These are phyloP conservation scores for Acanthurus tractus DNA, from an alignment of 2,797 vertebrate genomes.

Conservation along the genomic window DNA sequence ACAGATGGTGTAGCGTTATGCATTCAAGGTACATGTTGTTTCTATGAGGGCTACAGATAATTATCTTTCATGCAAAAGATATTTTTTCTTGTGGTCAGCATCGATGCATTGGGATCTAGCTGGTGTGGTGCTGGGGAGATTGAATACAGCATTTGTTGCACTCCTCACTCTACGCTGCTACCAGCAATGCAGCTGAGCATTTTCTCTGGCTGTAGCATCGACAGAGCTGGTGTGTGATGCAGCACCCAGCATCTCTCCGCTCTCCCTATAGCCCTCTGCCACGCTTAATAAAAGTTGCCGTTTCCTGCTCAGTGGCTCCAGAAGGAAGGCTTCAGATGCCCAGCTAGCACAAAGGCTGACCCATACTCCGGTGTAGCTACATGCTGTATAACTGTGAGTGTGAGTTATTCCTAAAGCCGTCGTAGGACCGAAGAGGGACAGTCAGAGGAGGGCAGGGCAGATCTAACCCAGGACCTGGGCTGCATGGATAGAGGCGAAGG, in stretches of 20 bases:
- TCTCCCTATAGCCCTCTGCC: slow-evolving; percentile 73
- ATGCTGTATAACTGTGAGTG: slow-evolving; percentile 48
- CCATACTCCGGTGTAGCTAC: slow-evolving; percentile 79
- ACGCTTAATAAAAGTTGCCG: slow-evolving; percentile 87
- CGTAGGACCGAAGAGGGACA: slow-evolving; percentile 64
- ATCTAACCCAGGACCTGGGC: slow-evolving; percentile 79
- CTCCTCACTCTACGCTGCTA: slow-evolving; percentile 44
- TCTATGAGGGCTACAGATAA: slow-evolving; percentile 42
- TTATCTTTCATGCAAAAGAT: slow-evolving; percentile 45
- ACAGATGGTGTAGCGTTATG: slow-evolving; percentile 75
- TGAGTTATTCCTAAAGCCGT: slow-evolving; percentile 60
- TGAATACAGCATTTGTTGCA: slow-evolving; percentile 49
- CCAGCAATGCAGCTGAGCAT: slow-evolving; percentile 67
- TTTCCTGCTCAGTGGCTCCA: slow-evolving; percentile 80
- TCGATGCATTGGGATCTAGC: slow-evolving; percentile 34
- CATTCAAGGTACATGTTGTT: slow-evolving; percentile 76
- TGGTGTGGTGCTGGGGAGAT: slow-evolving; percentile 39
- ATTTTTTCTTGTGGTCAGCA: slow-evolving; percentile 43
- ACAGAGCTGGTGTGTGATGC: slow-evolving; percentile 73
- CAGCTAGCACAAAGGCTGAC: slow-evolving; percentile 89
- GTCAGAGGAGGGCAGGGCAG: slow-evolving; percentile 77
- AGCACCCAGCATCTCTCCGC: slow-evolving; percentile 71
- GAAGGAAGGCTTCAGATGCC: slow-evolving; percentile 83
- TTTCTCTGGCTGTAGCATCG: slow-evolving; percentile 65
- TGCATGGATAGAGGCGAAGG: slow-evolving; percentile 78